These are phyloP conservation scores for Pseudocheirus occidentalis DNA, from an alignment of 2,797 vertebrate genomes.

Conservation along the genomic window DNA sequence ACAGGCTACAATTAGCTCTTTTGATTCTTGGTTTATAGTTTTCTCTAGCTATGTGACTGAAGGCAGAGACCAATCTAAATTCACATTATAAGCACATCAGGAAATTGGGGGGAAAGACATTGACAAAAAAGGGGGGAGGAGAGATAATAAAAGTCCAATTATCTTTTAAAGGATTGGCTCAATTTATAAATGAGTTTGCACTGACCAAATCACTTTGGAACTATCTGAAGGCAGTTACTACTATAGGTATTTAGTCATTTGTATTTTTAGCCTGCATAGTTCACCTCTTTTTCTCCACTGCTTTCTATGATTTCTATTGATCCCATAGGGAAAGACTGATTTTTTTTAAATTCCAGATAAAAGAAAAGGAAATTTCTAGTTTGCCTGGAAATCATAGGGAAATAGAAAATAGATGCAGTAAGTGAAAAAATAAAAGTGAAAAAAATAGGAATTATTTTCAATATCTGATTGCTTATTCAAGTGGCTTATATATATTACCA, in stretches of 20 bases:
- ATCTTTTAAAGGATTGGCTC: constrained; percentile 67
- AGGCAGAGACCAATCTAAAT: constrained; percentile 46
- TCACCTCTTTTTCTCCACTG: neutral
- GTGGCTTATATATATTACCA: neutral
- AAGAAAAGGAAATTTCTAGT: constrained; percentile 3
- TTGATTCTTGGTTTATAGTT: constrained; percentile 47
- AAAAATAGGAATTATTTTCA: neutral
- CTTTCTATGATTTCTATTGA: constrained; percentile 1
- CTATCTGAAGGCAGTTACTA: neutral
- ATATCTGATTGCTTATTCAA: neutral
- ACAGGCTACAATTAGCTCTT: constrained; percentile 62
- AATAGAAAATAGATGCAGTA: neutral
- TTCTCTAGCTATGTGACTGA: constrained; percentile 54
- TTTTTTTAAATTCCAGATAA: constrained; percentile 24
- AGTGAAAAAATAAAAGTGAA: neutral
- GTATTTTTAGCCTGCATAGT: neutral
- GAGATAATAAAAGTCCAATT: constrained; percentile 51
- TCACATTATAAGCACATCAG: constrained; percentile 40
- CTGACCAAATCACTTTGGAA: neutral
- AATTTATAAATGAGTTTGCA: constrained; percentile 46
- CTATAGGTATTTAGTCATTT: neutral
- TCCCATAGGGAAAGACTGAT: neutral
- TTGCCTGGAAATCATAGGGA: constrained; percentile 31
- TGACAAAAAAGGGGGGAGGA: constrained; percentile 22
- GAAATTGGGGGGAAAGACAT: constrained; percentile 54